Evolutionary conservation across 2,113 vertebrate species (phyloP), one percentile per base, ranked within the genome.

Genomic region (Engystomops pustulosus): DNA sequence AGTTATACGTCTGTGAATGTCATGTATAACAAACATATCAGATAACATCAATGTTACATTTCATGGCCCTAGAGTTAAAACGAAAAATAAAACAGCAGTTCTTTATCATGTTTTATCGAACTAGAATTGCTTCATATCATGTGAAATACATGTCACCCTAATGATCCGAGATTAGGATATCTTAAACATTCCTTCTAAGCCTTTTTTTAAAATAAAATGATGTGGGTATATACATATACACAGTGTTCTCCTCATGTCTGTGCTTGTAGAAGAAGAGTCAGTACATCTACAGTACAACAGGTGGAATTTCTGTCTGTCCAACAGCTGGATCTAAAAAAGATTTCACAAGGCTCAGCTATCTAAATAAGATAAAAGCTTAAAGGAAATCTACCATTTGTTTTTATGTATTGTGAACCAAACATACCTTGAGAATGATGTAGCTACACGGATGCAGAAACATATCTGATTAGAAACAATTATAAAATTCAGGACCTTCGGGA

Each of bases 181-280:
- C 6, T 30, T 18, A 74, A 49, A 49, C 68, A 41, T 70, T 20
- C 38, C 23, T 1, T 6, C 12, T 47, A 30, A 47, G n/a, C 23
- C 11, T 47, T 74, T 8, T n/a, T n/a, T n/a, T n/a, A n/a, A n/a
- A 14, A 25, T 49, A 23, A 71, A 71, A 44, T 12, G 38, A n/a
- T 44, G 38, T 71, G 36, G 69, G 38, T 18, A 45, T 25, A 71
- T 45, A 49, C 6, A 49, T 12, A 6, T 18, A 45, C 15, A 4
- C 23, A 49, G 25, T 9, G 9, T 18, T 74, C 70, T 49, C 6
- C 44, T 47, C 70, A 47, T 30, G 44, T 74, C 44, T 74, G 45
- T 49, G 47, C 44, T 74, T 74, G 70, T 8, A 17, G 14, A 65
- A 65, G 44, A 4, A 72, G 41, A 30, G 41, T 49, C 70, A 74